phyloP scores from a whole-genome alignment of 2,888 invertebrate species.

The Hydraecia micacea region DNA sequence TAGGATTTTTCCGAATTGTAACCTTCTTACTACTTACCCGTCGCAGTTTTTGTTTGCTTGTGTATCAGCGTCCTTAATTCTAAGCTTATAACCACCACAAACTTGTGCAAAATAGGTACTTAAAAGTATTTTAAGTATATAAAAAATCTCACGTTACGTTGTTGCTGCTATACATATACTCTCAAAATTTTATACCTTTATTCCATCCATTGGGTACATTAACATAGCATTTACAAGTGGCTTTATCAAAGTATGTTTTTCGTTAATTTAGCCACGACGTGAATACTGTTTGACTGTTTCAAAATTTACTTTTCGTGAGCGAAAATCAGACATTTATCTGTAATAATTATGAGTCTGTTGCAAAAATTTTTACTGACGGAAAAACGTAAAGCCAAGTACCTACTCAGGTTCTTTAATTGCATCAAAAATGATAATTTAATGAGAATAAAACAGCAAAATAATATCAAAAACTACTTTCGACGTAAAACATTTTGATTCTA shows the following conservation, averaged over 20 bases:
- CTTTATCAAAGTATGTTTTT: background rate
- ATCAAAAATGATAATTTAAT: background rate
- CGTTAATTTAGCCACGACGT: background rate
- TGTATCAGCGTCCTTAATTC: background rate
- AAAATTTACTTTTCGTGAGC: background rate
- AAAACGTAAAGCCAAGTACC: background rate
- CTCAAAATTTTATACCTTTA: background rate
- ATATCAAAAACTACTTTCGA: background rate
- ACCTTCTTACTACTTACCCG: background rate
- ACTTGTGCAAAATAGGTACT: background rate
- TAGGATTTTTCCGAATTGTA: no score
- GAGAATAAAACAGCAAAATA: background rate
- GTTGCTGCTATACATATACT: no score
- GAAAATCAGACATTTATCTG: background rate
- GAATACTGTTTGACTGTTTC: background rate
- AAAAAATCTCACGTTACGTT: no score
- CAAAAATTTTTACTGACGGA: constrained; percentile 1
- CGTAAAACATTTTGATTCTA: background rate
- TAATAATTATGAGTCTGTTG: background rate
- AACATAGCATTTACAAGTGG: background rate
- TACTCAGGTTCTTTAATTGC: background rate
- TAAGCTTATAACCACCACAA: background rate
- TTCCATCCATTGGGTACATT: background rate
- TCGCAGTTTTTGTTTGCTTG: background rate
- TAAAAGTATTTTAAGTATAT: no score